Base-by-base conservation (phyloP, 2,113 vertebrate species). In the Anguilla rostrata region DNA sequence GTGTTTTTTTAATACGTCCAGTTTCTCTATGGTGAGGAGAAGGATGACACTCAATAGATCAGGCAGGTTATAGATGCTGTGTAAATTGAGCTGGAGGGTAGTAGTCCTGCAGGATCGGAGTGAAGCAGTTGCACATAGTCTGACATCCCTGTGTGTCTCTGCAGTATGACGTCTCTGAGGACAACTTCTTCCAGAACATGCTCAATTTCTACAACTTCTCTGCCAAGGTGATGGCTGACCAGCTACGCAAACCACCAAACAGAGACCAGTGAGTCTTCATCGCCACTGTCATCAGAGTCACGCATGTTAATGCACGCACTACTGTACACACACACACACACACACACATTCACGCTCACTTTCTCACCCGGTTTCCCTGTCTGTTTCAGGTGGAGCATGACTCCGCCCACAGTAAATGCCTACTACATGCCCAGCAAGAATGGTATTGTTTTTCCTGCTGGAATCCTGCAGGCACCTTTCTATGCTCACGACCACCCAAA, bases 371-470 rank as follows among this genome's bases (percentile, higher is more conserved):
- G 49, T 53, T 41, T 66, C 16, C 46, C 6, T 75, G 84, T 26
- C 11, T 29, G 43, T 86, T 85, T 14, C 90, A 99, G 98, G 93
- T 99, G 98, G 98, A 99, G 98, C 89, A 99, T 99, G 98, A 99
- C 98, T 71, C 98, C 98, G 0, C 98, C 99, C 88, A 98, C 98
- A 0, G 98, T 99, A 85, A 99, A 99, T 0, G 98, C 98, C 80
- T 99, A 99, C 93, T 99, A 99, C 94, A 95, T 99, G 94, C 98
- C 98, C 83, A 99, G 97, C 87, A 99, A 99, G 95, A 99, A 99
- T 0, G 97, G 97, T 85, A 99, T 99, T 0, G 98, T 99, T 85
- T 99, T 99, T 88, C 98, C 98, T 0, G 98, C 98, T 0, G 98
- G 98, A 81, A 99, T 99, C 90, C 96, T 99, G 39, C 98, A 99